Percentiles rank a stretch among this genome's conserved stretches.
Evolutionary conservation across 2,797 vertebrate species (phyloP).

Genomic region (Pangasius macronema): DNA sequence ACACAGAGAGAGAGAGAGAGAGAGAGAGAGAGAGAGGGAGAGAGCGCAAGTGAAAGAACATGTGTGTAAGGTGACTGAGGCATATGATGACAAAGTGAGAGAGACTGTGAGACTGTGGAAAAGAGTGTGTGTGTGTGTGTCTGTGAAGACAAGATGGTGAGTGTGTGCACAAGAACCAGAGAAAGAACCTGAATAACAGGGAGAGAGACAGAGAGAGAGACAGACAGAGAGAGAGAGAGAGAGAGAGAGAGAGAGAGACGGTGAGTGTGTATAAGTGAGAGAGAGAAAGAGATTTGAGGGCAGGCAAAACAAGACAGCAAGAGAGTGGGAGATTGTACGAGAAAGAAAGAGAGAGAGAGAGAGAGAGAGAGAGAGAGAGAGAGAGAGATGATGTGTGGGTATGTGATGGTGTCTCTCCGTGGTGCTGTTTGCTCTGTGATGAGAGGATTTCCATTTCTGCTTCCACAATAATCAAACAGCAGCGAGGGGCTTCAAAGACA

Average conservation of each 20-base stretch:
- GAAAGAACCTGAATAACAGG: background rate
- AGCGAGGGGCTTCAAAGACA: background rate
- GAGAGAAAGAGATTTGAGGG: background rate
- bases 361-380: background rate
- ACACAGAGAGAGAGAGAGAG: too few relatives aligned
- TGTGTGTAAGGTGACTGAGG: background rate
- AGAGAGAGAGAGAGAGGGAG: background rate
- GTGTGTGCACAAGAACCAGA: background rate
- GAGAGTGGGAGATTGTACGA: background rate
- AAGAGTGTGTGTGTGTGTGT: background rate
- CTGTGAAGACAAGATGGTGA: background rate
- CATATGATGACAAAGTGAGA: background rate
- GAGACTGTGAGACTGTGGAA: background rate
- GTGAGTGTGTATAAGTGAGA: background rate
- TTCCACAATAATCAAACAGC: conserved; percentile 37
- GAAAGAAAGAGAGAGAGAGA: conserved; percentile 4
- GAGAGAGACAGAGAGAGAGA: too few relatives aligned
- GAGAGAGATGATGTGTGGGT: background rate
- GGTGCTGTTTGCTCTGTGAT: conserved; percentile 27
- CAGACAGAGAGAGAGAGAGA: background rate
- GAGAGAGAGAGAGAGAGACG: too few relatives aligned
- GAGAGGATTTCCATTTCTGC: conserved; percentile 29
- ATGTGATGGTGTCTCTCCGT: background rate
- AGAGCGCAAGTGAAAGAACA: background rate
- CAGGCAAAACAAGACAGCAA: background rate